Conservation (phyloP, 2,113 vertebrate species). For the Laterallus jamaicensis region DNA sequence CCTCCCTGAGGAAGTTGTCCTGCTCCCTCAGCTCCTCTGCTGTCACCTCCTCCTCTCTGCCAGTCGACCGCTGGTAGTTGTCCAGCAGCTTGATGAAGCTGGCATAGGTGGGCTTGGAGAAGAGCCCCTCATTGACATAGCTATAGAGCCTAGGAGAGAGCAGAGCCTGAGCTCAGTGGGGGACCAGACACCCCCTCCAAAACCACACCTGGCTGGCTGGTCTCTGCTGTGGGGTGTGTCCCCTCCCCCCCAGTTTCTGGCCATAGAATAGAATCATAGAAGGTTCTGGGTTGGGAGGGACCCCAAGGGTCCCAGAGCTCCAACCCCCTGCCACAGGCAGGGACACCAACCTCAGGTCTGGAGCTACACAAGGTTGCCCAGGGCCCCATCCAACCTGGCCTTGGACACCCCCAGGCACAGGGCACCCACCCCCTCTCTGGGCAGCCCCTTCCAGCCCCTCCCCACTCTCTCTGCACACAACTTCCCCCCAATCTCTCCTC, state of each 20-base stretch:
- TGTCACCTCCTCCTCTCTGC: conserved; percentile 79
- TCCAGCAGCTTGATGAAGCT: conserved; percentile 87
- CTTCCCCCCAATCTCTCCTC: no score
- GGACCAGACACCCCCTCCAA: background rate
- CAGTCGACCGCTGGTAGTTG: conserved; percentile 87
- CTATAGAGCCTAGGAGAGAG: conserved; percentile 80
- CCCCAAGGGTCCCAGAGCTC: no score
- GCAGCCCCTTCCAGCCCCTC: no score
- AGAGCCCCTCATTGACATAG: conserved; percentile 81
- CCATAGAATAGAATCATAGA: background rate
- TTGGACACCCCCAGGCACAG: no score
- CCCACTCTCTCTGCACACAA: no score
- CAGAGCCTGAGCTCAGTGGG: background rate
- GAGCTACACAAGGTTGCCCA: no score
- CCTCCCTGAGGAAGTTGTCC: conserved; percentile 81
- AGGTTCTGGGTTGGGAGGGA: no score
- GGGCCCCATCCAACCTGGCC: no score
- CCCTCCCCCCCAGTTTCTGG: background rate
- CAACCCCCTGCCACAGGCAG: no score
- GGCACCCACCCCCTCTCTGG: no score
- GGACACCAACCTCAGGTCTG: no score
- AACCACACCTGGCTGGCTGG: background rate
- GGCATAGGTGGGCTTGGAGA: conserved; percentile 87
- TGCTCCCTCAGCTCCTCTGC: conserved; percentile 84
- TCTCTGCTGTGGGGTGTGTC: background rate